phyloP scores from a whole-genome alignment of 1,140 invertebrate species.

The Manduca sexta region DNA sequence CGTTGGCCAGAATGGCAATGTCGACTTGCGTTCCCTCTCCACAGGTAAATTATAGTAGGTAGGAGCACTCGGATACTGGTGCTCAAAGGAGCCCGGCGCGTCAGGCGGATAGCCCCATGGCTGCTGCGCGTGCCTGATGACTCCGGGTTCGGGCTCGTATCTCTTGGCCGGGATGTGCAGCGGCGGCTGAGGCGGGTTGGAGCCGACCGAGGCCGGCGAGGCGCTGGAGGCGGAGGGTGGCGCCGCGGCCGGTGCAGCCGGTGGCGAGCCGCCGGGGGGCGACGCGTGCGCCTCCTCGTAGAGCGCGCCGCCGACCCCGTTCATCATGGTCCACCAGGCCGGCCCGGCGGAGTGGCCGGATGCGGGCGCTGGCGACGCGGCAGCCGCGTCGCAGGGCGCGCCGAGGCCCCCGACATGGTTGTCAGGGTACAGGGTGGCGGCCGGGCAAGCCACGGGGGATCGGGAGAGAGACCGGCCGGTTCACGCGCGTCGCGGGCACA shows the following conservation, averaged over 20 bases:
- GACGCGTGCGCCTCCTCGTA: conserved; percentile 85
- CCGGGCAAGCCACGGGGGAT: conserved; percentile 84
- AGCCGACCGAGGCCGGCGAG: conserved; percentile 80
- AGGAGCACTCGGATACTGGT: conserved; percentile 81
- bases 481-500: conserved; percentile 65
- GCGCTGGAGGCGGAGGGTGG: conserved; percentile 80
- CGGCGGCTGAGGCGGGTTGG: conserved; percentile 75
- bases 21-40: conserved; percentile 77
- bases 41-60: conserved; percentile 86
- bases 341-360: conserved; percentile 86
- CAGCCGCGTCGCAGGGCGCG: conserved; percentile 80
- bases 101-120: conserved; percentile 82
- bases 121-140: conserved; percentile 83
- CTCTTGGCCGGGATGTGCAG: conserved; percentile 90
- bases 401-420: conserved; percentile 83
- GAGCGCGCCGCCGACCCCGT: conserved; percentile 74
- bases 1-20: conserved; percentile 82
- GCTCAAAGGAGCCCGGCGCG: conserved; percentile 77
- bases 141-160: conserved; percentile 79
- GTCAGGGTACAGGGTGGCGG: conserved; percentile 85
- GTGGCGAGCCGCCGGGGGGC: conserved; percentile 70
- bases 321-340: conserved; percentile 89
- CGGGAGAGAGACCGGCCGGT: conserved; percentile 44
- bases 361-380: conserved; percentile 83
- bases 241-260: conserved; percentile 67